Base-by-base conservation (phyloP, 2,797 vertebrate genomes). In the Sebastes nivosus region DNA sequence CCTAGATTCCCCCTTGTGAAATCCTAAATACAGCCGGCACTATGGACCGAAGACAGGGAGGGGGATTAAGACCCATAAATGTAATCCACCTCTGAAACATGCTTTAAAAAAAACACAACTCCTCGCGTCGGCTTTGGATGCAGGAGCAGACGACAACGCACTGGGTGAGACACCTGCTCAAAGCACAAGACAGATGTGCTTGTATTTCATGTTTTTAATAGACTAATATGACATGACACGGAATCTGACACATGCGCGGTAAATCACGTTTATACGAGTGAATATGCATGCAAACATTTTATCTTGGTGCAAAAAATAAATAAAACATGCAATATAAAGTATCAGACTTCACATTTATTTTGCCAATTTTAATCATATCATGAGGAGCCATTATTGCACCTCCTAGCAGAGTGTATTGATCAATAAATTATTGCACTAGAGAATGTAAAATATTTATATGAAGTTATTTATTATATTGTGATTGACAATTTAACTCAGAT, bases 41-140 rank as follows among this genome's bases (percentile, higher is more conserved):
- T 36, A 64, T 14, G 34, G 83, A 74, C 63, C 27, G 63, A 70
- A 84, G 72, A 87, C 27, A 1, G 64, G 36, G 84, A 84, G 16
- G 52, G n/a, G 52, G 54, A 87, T 92, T 91, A 91, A 73, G 70
- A 85, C 24, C 66, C 54, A 80, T 10, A 81, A 86, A 83, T 72
- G 75, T 91, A 91, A 92, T 89, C 89, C 87, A 86, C 68, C 73
- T 86, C 72, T 22, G 72, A 88, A 88, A 85, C 73, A 72, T 74
- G 81, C 72, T 80, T 69, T 70, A 27, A 80, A 75, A 42, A 18
- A 83, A 42, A 42, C 13, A 86, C 25, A 30, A 46, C 38, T 29
- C 6, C 27, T n/a, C 0, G 6, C 69, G 60, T 38, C 46, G 30
- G 24, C 32, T 68, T 2, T 1, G 22, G 73, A 66, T 32, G 34